Conservation (phyloP, 2,888 invertebrate genomes). For the Microplitis deprimator region DNA sequence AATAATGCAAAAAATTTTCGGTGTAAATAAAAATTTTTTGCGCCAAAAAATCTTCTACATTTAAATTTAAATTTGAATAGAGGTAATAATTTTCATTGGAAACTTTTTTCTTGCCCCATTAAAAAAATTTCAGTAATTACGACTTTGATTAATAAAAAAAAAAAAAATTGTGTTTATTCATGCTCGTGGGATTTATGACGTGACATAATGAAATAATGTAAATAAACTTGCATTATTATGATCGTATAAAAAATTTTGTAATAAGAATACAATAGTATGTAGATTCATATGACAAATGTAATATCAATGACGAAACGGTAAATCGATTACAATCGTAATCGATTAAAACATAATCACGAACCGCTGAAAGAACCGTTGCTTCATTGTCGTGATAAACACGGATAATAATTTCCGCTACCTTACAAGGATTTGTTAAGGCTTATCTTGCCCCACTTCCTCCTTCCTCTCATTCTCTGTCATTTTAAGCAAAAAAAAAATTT, state of each 20-base stretch:
- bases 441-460: slow-evolving; percentile 12
- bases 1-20: too few species aligned
- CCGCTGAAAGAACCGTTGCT: slow-evolving; percentile 31
- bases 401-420: slow-evolving; percentile 31
- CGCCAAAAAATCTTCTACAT: too few species aligned
- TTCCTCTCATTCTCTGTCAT: neutral
- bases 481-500: neutral
- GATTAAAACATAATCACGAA: slow-evolving; percentile 22
- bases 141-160: neutral
- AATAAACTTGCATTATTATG: neutral
- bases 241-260: neutral
- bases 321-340: slow-evolving; percentile 12
- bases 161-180: neutral
- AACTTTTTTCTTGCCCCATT: neutral
- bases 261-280: neutral
- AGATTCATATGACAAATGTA: slow-evolving; percentile 5
- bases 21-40: too few species aligned
- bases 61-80: too few species aligned
- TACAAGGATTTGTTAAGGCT: slow-evolving; percentile 22
- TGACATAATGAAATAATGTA: neutral
- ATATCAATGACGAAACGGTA: slow-evolving; percentile 25
- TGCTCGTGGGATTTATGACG: neutral
- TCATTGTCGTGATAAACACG: slow-evolving; percentile 28
- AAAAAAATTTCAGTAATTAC: neutral
- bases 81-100: too few species aligned